Evolutionary conservation across 92 coral and sea anemone genomes (phyloP).

Genomic region (Bergia puertoricense): DNA sequence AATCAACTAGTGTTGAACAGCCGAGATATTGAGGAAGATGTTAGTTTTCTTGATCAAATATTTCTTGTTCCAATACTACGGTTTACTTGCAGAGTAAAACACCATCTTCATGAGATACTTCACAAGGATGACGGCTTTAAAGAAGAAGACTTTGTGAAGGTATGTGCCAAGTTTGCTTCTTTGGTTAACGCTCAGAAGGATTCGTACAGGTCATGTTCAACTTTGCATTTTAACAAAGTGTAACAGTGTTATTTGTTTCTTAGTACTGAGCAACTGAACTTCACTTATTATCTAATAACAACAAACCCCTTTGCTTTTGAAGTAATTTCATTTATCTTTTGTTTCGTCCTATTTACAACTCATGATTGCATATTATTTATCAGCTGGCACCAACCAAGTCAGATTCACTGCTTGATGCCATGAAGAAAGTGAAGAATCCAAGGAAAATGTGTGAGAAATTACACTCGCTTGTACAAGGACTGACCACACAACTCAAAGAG

Average conservation of each 20-base stretch:
- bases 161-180: neutral
- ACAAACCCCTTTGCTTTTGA: neutral
- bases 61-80: neutral
- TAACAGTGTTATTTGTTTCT: neutral
- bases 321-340: no score
- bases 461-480: constrained; percentile 72
- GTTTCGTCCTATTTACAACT: no score
- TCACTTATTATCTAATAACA: neutral
- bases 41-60: neutral
- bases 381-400: constrained; percentile 86
- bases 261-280: neutral
- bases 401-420: constrained; percentile 75
- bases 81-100: constrained; percentile 48
- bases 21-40: neutral
- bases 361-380: neutral
- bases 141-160: constrained; percentile 46
- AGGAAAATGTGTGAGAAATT: constrained; percentile 80
- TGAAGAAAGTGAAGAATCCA: constrained; percentile 87
- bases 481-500: constrained; percentile 87
- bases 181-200: neutral
- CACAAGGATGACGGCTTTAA: constrained; percentile 52
- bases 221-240: no score
- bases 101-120: constrained; percentile 58
- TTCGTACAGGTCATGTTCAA: no score
- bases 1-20: neutral